phyloP scores from a whole-genome alignment of 2,113 vertebrate species.

The Elephantulus edwardii region DNA sequence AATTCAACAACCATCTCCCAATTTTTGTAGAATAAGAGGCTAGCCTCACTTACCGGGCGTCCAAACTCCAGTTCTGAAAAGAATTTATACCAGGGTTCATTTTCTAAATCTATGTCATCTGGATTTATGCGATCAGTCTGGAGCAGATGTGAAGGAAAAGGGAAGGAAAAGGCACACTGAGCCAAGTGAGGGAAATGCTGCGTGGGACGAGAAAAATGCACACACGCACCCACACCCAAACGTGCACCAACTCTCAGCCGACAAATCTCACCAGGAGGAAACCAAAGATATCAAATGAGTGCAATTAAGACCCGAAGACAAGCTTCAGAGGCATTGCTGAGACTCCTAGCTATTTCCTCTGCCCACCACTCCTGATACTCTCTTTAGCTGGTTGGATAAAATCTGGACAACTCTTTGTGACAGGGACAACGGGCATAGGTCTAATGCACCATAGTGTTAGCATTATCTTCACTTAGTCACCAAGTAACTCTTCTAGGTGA shows the following conservation, averaged over 20 bases:
- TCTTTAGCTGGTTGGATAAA: neutral
- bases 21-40: conserved; percentile 78
- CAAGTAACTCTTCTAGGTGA: neutral
- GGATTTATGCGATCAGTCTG: conserved; percentile 93
- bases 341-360: neutral
- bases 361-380: neutral
- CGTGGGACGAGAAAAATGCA: conserved; percentile 66
- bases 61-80: conserved; percentile 99
- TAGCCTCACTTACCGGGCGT: conserved; percentile 97
- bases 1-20: conserved; percentile 74
- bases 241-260: conserved; percentile 53
- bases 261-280: conserved; percentile 41
- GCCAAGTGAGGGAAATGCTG: conserved; percentile 82
- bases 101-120: conserved; percentile 99
- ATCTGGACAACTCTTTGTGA: neutral
- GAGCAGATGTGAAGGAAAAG: conserved; percentile 88
- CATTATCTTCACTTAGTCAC: neutral
- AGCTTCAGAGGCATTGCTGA: neutral
- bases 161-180: conserved; percentile 88
- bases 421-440: fast-evolving
- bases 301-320: conserved; percentile 67
- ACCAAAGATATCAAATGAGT: conserved; percentile 49
- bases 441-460: neutral
- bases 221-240: conserved; percentile 56
- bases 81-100: conserved; percentile 99